Percentiles rank a stretch among this genome's conserved stretches.
phyloP scores from a whole-genome alignment of 2,113 vertebrate species.

The Malurus elegans region DNA sequence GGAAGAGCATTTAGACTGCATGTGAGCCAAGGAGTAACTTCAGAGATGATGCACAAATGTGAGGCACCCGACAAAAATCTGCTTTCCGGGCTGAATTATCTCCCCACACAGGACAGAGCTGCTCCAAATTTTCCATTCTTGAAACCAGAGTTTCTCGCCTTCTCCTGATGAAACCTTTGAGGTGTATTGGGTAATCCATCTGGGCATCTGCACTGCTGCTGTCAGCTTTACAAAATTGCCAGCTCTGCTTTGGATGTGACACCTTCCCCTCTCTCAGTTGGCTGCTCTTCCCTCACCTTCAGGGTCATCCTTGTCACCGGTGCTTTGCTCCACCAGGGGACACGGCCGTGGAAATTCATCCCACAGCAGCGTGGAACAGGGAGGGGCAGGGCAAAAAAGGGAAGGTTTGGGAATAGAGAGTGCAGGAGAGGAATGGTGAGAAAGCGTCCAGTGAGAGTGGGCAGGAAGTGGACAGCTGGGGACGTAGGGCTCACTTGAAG shows the following conservation, averaged over 20 bases:
- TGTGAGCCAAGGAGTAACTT: neutral
- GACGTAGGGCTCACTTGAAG: accelerated
- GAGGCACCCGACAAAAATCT: neutral
- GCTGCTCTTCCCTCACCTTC: neutral
- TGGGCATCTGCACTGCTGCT: neutral
- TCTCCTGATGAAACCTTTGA: neutral
- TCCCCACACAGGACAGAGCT: neutral
- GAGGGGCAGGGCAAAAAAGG: neutral
- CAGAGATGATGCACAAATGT: neutral
- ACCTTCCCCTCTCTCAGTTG: neutral
- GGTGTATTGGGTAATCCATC: neutral
- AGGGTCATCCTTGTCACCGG: accelerated
- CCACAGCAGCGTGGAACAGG: neutral
- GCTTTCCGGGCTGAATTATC: neutral
- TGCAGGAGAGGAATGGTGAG: neutral
- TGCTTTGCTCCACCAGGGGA: neutral
- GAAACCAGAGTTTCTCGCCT: neutral
- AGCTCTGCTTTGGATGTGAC: neutral
- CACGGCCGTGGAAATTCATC: accelerated
- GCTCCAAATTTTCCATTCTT: neutral
- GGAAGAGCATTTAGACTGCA: neutral
- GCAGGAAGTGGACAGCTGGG: neutral
- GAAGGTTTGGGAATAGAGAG: neutral
- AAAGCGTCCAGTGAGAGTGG: neutral
- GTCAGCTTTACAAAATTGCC: neutral